Evolutionary conservation across 2,888 invertebrate genomes (phyloP), one percentile per base, ranked within the genome.

Genomic region (Drosophila borealis): DNA sequence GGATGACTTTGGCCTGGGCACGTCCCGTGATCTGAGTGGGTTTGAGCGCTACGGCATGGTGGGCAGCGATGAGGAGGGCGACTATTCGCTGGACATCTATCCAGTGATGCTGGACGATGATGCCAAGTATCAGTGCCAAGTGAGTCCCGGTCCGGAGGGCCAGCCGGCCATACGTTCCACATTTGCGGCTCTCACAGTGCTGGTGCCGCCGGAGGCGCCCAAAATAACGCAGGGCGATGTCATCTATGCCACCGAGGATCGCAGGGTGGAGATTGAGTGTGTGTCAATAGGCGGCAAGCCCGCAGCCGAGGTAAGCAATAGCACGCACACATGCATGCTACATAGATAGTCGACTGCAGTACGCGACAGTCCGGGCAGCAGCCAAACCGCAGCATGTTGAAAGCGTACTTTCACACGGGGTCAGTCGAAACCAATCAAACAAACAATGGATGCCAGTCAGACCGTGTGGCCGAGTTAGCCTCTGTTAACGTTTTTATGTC

Each of bases 11-110:
- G 99, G 98, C 0, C 94, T 99, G 56, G 99, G 99, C 9, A 95
- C 96, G 0, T 96, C 97, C 81, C 94, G 98, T 67, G 96, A 97
- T 84, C 94, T 99, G 70, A 96, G 96, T 57, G 98, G 97, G 36
- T 99, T 97, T 92, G 97, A 98, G 66, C 94, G 99, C 59, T 99
- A 99, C 92, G 94, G 96, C 73, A 99, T 99, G 98, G 96, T 98
- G 73, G 99, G 99, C 42, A 97, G 96, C 89, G 97, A 98, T 91
- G 97, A 97, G 92, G 97, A 98, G 94, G 98, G 91, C 34, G 98
- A 98, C 92, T 98, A 95, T 93, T 98, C 98, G 14, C 93, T 98
- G 91, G 96, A 97, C 92, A 98, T 98, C 80, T 95, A 95, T 89
- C 96, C 98, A 37, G 97, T 98, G 44, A 96, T 96, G 90, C 91